A percentile compares a stretch with the other conserved stretches of the same genome.
Evolutionary conservation across 2,113 vertebrate species (phyloP).

Genomic region (Gorsachius goisagi): DNA sequence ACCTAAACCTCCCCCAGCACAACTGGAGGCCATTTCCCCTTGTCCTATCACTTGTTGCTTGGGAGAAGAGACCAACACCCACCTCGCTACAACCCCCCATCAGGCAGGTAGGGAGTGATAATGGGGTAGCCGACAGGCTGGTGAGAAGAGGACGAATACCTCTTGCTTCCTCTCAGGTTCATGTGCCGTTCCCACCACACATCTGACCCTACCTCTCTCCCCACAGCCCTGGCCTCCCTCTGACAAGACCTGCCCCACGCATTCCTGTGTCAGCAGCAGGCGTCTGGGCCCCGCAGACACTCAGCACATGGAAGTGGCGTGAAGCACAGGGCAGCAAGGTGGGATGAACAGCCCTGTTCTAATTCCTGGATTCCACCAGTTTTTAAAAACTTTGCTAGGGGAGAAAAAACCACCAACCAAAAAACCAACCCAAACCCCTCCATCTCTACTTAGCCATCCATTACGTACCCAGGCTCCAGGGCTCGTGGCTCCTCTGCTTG

Average conservation of each 20-base stretch:
- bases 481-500: neutral
- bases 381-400: neutral
- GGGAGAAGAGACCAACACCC: neutral
- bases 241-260: neutral
- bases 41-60: neutral
- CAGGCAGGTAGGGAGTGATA: neutral
- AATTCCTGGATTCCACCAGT: neutral
- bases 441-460: neutral
- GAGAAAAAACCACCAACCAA: no score
- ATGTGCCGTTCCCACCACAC: fast-evolving
- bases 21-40: neutral
- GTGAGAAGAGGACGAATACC: no score
- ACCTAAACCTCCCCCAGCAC: neutral
- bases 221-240: neutral
- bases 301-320: neutral
- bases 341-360: neutral
- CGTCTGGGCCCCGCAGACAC: fast-evolving
- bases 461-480: neutral
- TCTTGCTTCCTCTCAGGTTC: neutral
- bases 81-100: neutral
- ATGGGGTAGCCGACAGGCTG: fast-evolving
- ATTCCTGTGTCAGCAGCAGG: neutral
- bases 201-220: fast-evolving
- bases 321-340: neutral
- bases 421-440: neutral